Percentiles rank a stretch among this genome's conserved stretches.
These are phyloP conservation scores for Ectemnius continuus DNA, from an alignment of 2,888 invertebrate species.

Conservation along the genomic window DNA sequence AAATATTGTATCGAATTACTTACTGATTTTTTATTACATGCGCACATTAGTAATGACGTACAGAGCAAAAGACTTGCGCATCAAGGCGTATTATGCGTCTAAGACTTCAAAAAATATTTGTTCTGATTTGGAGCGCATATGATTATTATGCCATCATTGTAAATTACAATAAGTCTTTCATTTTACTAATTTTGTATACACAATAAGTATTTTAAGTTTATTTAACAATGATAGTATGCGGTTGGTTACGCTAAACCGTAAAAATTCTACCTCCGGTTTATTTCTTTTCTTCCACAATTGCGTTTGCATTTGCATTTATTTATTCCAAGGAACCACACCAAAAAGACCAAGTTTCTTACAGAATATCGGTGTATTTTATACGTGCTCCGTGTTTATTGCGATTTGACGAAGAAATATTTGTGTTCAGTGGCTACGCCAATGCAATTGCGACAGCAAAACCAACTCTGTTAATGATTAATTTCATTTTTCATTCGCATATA, in stretches of 20 bases:
- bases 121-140: slow-evolving; percentile 7
- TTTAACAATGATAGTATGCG: neutral
- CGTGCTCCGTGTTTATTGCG: too few relatives aligned
- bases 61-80: slow-evolving; percentile 24
- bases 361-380: too few relatives aligned
- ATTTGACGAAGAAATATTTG: too few relatives aligned
- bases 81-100: slow-evolving; percentile 30
- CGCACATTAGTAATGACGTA: slow-evolving; percentile 36
- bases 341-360: too few relatives aligned
- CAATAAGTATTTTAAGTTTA: too few relatives aligned
- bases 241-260: neutral
- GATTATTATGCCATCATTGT: slow-evolving; percentile 6
- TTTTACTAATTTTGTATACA: too few relatives aligned
- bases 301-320: slow-evolving; percentile 14
- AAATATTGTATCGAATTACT: slow-evolving; percentile 40
- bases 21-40: slow-evolving; percentile 42
- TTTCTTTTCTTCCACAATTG: slow-evolving; percentile 15
- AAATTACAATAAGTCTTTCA: too few relatives aligned
- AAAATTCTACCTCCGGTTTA: slow-evolving; percentile 7
- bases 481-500: too few relatives aligned
- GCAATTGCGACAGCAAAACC: too few relatives aligned
- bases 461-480: too few relatives aligned
- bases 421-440: too few relatives aligned
- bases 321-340: neutral
- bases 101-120: slow-evolving; percentile 13